A percentile compares a stretch with the other conserved stretches of the same genome.
These are phyloP conservation scores for Dicyrtomina minuta DNA, from an alignment of 2,888 invertebrate genomes.

Conservation along the genomic window DNA sequence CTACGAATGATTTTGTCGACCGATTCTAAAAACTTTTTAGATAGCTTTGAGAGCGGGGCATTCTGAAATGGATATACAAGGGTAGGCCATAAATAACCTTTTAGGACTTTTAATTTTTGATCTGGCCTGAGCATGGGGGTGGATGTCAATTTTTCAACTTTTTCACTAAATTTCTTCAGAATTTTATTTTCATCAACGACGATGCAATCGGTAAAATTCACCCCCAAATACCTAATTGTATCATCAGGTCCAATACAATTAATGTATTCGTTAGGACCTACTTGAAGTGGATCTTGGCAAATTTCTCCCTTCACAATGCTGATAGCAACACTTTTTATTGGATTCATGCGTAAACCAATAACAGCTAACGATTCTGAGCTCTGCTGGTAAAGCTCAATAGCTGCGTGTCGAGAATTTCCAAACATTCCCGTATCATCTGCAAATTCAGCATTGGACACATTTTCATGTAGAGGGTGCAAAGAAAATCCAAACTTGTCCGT, in stretches of 20 bases:
- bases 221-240: neutral
- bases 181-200: neutral
- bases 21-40: neutral
- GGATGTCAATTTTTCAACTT: neutral
- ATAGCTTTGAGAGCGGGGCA: neutral
- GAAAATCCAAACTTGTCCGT: neutral
- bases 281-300: neutral
- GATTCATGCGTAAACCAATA: neutral
- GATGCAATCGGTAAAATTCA: neutral
- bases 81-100: constrained; percentile 11
- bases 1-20: neutral
- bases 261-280: neutral
- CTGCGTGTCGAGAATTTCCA: neutral
- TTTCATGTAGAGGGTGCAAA: neutral
- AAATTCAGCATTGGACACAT: neutral
- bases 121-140: neutral
- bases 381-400: neutral
- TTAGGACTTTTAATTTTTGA: neutral
- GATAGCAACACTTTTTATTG: neutral
- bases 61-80: neutral
- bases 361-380: neutral
- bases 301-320: constrained; percentile 1
- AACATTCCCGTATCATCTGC: neutral
- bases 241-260: neutral
- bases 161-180: neutral